phyloP scores from a whole-genome alignment of 2,797 vertebrate species.

The Propithecus perrieri region DNA sequence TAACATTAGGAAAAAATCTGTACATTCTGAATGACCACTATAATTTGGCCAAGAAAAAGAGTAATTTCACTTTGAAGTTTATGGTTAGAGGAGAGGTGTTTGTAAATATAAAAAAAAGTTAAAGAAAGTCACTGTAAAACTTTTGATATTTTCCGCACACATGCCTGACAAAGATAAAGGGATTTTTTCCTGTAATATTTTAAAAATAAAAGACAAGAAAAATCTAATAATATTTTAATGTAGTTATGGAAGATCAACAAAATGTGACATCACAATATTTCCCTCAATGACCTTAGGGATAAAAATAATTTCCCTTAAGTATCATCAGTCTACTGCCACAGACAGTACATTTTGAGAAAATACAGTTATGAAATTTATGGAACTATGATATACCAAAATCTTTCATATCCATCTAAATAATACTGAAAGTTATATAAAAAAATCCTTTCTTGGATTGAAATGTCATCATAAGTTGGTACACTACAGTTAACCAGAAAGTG shows the following conservation, averaged over 20 bases:
- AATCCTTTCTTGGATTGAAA: constrained; percentile 30
- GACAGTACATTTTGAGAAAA: constrained; percentile 74
- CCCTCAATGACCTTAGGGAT: constrained; percentile 73
- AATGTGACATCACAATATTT: constrained; percentile 72
- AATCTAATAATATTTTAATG: constrained; percentile 78
- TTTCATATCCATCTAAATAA: constrained; percentile 53
- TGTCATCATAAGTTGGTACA: constrained; percentile 25
- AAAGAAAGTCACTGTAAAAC: constrained; percentile 42
- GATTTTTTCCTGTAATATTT: constrained; percentile 67
- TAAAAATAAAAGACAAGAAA: constrained; percentile 66
- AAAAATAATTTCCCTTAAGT: constrained; percentile 77
- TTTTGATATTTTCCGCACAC: constrained; percentile 70
- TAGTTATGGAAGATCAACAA: constrained; percentile 70
- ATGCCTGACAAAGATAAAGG: constrained; percentile 69
- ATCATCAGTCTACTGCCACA: constrained; percentile 55
- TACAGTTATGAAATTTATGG: constrained; percentile 68
- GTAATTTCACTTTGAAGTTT: constrained; percentile 44
- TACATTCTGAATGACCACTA: constrained; percentile 29
- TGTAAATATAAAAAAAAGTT: constrained; percentile 27
- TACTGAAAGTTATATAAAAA: constrained; percentile 44
- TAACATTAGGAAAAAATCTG: constrained; percentile 21
- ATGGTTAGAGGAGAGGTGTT: neutral
- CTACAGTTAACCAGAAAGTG: constrained; percentile 46
- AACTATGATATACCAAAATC: constrained; percentile 55
- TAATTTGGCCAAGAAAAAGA: neutral